Evolutionary conservation across 2,797 vertebrate species (phyloP).

Genomic region (Pterois miles): DNA sequence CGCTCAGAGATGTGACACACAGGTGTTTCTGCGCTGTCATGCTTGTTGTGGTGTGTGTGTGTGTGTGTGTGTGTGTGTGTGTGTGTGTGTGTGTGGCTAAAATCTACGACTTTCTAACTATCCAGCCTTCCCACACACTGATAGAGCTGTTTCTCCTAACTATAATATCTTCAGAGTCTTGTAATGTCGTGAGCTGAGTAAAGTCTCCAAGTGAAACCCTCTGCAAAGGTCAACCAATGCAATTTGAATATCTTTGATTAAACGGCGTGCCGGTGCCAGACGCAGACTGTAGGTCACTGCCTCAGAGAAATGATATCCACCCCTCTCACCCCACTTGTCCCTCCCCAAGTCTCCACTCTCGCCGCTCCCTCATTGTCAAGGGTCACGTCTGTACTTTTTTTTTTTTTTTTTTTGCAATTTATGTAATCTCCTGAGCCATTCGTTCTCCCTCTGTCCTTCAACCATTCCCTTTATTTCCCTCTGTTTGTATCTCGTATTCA

Average conservation of each 20-base stretch:
- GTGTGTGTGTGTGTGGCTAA: neutral
- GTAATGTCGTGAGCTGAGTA: conserved; percentile 44
- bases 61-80: neutral
- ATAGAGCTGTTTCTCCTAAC: conserved; percentile 2
- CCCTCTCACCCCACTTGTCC: conserved; percentile 51
- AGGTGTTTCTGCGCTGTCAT: neutral
- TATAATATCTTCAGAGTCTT: conserved; percentile 61
- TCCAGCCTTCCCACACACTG: neutral
- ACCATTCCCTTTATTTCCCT: neutral
- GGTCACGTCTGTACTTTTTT: conserved; percentile 25
- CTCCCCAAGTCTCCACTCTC: conserved; percentile 28
- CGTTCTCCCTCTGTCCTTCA: neutral
- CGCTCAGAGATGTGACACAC: neutral
- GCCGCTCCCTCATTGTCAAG: conserved; percentile 37
- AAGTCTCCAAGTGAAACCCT: conserved; percentile 59
- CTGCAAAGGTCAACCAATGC: conserved; percentile 71
- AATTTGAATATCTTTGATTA: conserved; percentile 80
- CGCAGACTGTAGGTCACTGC: conserved; percentile 70
- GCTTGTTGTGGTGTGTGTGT: neutral
- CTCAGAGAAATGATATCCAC: conserved; percentile 64
- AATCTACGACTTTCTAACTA: conserved; percentile 30
- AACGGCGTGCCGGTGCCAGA: conserved; percentile 50
- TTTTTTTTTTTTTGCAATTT: conserved; percentile 18
- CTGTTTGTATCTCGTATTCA: neutral
- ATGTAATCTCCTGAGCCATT: conserved; percentile 25